Evolutionary conservation across 2,113 vertebrate species (phyloP), one percentile per base, ranked within the genome.

Genomic region (Tichodroma muraria): DNA sequence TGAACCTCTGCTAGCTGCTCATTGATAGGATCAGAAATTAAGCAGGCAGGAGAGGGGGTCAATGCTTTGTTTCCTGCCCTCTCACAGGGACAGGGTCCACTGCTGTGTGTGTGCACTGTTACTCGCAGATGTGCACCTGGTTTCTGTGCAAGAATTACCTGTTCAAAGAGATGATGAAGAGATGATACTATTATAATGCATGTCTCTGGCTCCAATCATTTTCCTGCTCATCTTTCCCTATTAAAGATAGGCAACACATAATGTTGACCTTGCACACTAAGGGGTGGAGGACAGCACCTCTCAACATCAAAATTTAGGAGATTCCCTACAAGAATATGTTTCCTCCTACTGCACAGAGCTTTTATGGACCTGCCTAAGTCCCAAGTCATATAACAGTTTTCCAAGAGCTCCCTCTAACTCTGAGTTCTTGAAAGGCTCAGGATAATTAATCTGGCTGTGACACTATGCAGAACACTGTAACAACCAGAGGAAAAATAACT

Each of bases 401-500:
- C 49, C 84, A 63, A 53, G 35, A 76, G 17, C 28, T 80, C 30
- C 63, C 59, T 54, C 40, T 68, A 44, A 69, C 40, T 68, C 65
- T 25, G 59, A 82, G 59, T 91, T 85, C 91, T 68, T 1, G 1
- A 65, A 57, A 40, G 0, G 9, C 9, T n/a, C 10, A 20, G 44
- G 52, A 52, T 47, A 70, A 91, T 91, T 85, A 65, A 80, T 89
- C 78, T 65, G 33, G 28, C 60, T 88, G 49, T 64, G 72, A 80
- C 85, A 64, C 71, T 94, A 72, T 49, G 93, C 83, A 96, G 94
- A 92, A 88, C 87, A 92, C 80, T 83, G 87, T 94, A 96, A 96
- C 91, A 96, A 92, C 65, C 50, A 87, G 70, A 95, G 95, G 91
- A 91, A 93, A 97, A 97, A 97, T 65, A 96, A 97, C 91, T 95